A percentile compares a stretch with the other conserved stretches of the same genome.
phyloP scores from a whole-genome alignment of 2,888 invertebrate genomes.

The Latrodectus elegans region DNA sequence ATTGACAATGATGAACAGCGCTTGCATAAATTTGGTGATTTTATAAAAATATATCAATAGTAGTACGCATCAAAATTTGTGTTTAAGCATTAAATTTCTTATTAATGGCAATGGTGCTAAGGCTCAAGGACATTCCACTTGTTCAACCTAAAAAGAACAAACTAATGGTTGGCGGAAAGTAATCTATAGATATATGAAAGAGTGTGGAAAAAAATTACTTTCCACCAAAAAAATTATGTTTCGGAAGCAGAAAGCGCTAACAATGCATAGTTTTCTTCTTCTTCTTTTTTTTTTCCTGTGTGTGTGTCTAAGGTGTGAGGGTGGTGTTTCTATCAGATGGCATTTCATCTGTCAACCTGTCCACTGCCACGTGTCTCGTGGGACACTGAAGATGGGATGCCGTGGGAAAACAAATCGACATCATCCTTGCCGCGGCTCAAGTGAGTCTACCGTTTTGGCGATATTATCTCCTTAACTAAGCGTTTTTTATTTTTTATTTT shows the following conservation, averaged over 20 bases:
- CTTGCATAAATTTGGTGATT: no score
- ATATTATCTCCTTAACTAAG: background rate
- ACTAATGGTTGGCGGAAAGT: background rate
- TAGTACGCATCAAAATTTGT: no score
- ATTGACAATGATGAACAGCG: background rate
- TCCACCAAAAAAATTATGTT: slow-evolving; percentile 55
- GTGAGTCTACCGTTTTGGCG: slow-evolving; percentile 19
- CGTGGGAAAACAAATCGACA: slow-evolving; percentile 67
- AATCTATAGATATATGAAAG: background rate
- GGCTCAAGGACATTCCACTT: no score
- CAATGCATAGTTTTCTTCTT: slow-evolving; percentile 55
- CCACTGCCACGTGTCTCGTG: slow-evolving; percentile 63
- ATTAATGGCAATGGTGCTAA: no score
- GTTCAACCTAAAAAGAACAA: no score
- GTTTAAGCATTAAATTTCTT: no score
- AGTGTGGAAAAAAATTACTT: slow-evolving; percentile 14
- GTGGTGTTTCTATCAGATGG: slow-evolving; percentile 63
- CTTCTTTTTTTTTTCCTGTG: slow-evolving; percentile 1
- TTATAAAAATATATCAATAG: no score
- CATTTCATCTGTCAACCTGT: slow-evolving; percentile 69
- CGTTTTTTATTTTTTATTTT: background rate
- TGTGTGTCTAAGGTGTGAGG: slow-evolving; percentile 14
- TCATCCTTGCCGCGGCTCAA: slow-evolving; percentile 52
- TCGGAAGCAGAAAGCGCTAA: slow-evolving; percentile 67
- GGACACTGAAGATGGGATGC: slow-evolving; percentile 53